Conservation (phyloP, 2,888 invertebrate genomes). For the Melieria picta region DNA sequence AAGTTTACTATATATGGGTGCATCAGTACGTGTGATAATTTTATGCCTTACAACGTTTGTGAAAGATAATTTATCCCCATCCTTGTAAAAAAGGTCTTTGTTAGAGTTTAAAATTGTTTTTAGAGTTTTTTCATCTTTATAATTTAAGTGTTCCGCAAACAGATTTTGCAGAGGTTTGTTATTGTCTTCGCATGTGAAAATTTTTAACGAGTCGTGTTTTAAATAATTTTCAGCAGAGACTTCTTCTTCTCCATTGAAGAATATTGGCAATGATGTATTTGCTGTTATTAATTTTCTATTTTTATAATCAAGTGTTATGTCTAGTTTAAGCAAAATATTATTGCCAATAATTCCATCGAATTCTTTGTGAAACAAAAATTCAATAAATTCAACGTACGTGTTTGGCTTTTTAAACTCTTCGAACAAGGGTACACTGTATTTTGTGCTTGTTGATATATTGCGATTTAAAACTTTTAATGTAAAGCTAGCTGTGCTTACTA, state of each 20-base stretch:
- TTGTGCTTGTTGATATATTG: conserved; percentile 18
- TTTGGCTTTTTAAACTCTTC: too few species aligned
- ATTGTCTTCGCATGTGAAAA: too few species aligned
- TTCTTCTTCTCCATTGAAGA: not conserved
- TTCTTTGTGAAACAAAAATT: conserved; percentile 3
- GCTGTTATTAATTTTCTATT: conserved; percentile 5
- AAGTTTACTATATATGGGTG: conserved; percentile 37
- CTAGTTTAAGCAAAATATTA: not conserved
- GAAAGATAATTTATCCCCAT: not conserved
- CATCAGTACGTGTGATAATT: conserved; percentile 4
- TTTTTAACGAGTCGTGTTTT: not conserved
- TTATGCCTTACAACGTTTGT: not conserved
- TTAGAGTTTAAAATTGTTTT: too few species aligned
- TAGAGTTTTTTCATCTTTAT: too few species aligned
- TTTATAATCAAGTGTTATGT: not conserved
- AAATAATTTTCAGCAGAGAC: not conserved
- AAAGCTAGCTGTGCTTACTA: conserved; percentile 12
- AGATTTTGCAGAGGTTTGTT: too few species aligned
- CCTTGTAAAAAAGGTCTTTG: too few species aligned
- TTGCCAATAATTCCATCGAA: conserved; percentile 11
- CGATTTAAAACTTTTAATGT: conserved; percentile 26
- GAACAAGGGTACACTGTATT: conserved; percentile 25
- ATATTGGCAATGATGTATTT: too few species aligned
- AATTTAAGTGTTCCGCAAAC: too few species aligned
- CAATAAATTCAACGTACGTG: conserved; percentile 8